Evolutionary conservation across 2,888 invertebrate species (phyloP).

Genomic region (Drosophila koepferae): DNA sequence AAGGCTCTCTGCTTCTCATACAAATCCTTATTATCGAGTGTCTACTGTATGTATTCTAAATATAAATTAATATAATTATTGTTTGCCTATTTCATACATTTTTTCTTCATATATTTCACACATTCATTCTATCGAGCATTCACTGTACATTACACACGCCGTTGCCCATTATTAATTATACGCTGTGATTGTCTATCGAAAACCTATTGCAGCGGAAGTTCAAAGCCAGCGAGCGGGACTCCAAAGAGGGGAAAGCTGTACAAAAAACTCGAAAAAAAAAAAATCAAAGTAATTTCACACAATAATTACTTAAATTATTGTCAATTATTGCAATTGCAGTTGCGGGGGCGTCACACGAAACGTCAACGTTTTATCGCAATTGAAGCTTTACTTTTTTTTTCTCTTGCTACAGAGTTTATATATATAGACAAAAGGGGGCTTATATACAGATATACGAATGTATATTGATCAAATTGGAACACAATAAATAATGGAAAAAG

Average conservation of each 20-base stretch:
- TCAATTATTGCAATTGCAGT: constrained; percentile 75
- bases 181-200: constrained; percentile 46
- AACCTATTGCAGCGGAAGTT: constrained; percentile 40
- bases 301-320: constrained; percentile 76
- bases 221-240: constrained; percentile 10
- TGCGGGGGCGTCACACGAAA: constrained; percentile 54
- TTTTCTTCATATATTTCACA: neutral
- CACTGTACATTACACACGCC: constrained; percentile 11
- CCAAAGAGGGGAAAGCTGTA: neutral
- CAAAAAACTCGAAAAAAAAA: constrained; percentile 46
- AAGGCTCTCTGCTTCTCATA: neutral
- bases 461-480: neutral
- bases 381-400: constrained; percentile 9
- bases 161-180: constrained; percentile 50
- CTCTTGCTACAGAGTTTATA: neutral
- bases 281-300: constrained; percentile 70
- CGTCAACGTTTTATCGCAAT: constrained; percentile 38
- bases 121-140: neutral
- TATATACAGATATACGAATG: neutral
- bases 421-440: constrained; percentile 7
- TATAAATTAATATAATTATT: neutral
- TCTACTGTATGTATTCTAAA: neutral
- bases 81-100: neutral
- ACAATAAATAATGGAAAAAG: neutral
- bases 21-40: neutral